Evolutionary conservation across 2,797 vertebrate species (phyloP), one percentile per base, ranked within the genome.

Genomic region (Falco biarmicus): DNA sequence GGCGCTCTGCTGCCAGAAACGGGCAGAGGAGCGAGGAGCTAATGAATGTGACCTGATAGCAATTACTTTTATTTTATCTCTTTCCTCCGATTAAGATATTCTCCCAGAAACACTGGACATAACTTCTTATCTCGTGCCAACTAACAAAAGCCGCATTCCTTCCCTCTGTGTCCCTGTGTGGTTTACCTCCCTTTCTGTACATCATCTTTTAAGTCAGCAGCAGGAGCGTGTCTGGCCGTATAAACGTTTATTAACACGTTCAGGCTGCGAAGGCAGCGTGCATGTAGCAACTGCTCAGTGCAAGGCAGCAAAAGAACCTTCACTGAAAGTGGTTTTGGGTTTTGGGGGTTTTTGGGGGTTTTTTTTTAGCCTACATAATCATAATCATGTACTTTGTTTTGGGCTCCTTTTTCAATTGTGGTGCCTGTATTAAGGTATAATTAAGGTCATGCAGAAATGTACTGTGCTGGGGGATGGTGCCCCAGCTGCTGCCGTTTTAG

Each of bases 341-440:
- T 43, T 43, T 16, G 5, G 41, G 13, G 13, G 15, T 43, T 43
- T 39, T 39, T 5, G 11, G 37, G 37, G 41, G 15, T 4, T 16
- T 0, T 8, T 60, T 64, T 5, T 43, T 43, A 15, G 17, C 11
- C 57, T 3, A 0, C 1, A 0, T 15, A 47, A 24, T 34, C 1
- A 0, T 15, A 47, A 24, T 37, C 6, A 0, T 6, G 22, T 12
- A 8, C 12, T 60, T 71, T 51, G 14, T 12, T 54, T 50, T 1
- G 3, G 47, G 11, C 54, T 71, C 20, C 15, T 48, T 63, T 84
- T 90, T 22, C 15, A n/a, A 3, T 6, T 1, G 3, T 13, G 47
- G 7, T 0, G 1, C 54, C 68, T 76, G 19, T 91, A 74, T 71
- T 7, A 51, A 63, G 68, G 37, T 25, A 2, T 26, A 4, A 29